Evolutionary conservation across 2,113 vertebrate genomes (phyloP).

Genomic region (Quiscalus mexicanus): DNA sequence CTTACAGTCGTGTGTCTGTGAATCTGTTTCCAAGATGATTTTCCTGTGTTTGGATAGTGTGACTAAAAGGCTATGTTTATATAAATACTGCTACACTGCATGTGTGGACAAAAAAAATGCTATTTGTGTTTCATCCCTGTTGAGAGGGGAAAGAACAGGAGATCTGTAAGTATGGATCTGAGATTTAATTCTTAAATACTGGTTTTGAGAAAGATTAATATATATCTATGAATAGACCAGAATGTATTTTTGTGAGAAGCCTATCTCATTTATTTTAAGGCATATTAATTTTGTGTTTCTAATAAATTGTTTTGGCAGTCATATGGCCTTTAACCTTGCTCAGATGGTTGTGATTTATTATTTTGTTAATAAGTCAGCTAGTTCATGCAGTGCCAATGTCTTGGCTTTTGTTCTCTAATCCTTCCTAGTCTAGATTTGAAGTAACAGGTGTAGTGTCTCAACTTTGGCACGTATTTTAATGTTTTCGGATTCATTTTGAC

Average conservation of each 20-base stretch:
- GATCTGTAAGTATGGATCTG: not conserved
- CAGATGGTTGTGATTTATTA: not conserved
- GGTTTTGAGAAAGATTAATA: not conserved
- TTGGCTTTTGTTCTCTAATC: constrained; percentile 5
- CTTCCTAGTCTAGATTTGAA: not conserved
- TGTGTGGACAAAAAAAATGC: not conserved
- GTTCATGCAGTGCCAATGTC: not conserved
- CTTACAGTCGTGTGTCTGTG: not conserved
- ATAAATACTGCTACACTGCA: not conserved
- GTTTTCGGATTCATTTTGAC: not conserved
- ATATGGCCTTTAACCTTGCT: not conserved
- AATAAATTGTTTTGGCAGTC: not conserved
- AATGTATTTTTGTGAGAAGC: no score
- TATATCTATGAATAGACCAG: no score
- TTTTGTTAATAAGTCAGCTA: not conserved
- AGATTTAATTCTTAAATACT: not conserved
- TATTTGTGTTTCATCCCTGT: not conserved
- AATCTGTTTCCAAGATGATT: not conserved
- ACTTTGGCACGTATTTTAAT: not conserved
- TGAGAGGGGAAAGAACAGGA: not conserved
- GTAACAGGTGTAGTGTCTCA: constrained; percentile 26
- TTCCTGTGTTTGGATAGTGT: not conserved
- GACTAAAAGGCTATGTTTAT: not conserved
- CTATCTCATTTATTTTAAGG: not conserved
- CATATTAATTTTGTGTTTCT: not conserved